Conservation (phyloP, 2,797 vertebrate species). For the Hozukius guyotensis region DNA sequence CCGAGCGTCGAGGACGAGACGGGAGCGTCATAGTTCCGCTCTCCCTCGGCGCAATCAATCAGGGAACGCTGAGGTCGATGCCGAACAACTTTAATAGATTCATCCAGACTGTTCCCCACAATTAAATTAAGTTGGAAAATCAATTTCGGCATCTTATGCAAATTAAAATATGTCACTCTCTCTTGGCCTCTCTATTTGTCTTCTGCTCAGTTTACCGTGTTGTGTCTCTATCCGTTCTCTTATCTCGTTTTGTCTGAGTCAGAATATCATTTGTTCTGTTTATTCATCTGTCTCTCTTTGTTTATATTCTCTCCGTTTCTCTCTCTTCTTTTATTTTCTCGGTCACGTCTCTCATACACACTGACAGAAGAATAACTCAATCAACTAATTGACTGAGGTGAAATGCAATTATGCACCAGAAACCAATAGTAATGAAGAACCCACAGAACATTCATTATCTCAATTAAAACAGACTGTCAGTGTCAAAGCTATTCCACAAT, state of each 20-base stretch:
- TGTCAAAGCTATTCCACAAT: constrained; percentile 31
- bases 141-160: constrained; percentile 72
- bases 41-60: constrained; percentile 58
- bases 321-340: constrained; percentile 8
- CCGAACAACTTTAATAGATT: constrained; percentile 71
- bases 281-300: constrained; percentile 24
- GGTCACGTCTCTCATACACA: constrained; percentile 4
- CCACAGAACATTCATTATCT: constrained; percentile 56
- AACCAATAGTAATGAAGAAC: constrained; percentile 61
- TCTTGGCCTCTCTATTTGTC: constrained; percentile 43
- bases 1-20: constrained; percentile 4
- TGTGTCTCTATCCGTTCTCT: constrained; percentile 2
- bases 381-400: constrained; percentile 61
- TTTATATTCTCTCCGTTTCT: constrained; percentile 26
- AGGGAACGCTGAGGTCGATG: constrained; percentile 59
- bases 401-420: constrained; percentile 72
- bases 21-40: constrained; percentile 18
- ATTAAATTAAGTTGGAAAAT: constrained; percentile 78
- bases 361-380: constrained; percentile 44
- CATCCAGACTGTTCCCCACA: constrained; percentile 66
- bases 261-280: constrained; percentile 19
- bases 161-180: constrained; percentile 63
- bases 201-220: constrained; percentile 28
- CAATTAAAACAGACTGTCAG: constrained; percentile 58
- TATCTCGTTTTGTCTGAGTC: constrained; percentile 22